A percentile compares a stretch with the other conserved stretches of the same genome.
phyloP scores from a whole-genome alignment of 2,797 vertebrate species.

The Synaphobranchus kaupii region DNA sequence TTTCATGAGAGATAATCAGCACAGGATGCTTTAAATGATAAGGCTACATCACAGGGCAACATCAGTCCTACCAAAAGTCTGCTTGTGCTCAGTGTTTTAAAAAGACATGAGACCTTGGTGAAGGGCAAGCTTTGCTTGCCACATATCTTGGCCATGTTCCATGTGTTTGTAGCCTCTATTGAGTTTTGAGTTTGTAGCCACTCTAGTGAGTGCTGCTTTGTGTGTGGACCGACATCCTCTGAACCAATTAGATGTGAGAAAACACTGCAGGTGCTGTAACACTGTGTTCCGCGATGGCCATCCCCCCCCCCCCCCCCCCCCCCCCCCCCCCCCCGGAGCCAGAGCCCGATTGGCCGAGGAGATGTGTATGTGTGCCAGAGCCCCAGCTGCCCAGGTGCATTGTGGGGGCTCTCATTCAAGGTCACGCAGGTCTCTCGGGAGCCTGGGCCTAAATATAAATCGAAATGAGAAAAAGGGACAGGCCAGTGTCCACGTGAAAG shows the following conservation, averaged over 20 bases:
- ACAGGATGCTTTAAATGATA: neutral
- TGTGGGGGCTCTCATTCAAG: conserved; percentile 28
- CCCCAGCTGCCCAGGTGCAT: neutral
- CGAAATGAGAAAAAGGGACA: conserved; percentile 27
- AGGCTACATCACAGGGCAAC: conserved; percentile 18
- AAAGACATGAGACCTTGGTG: conserved; percentile 1
- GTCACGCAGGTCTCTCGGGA: conserved; percentile 22
- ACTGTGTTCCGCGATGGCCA: neutral
- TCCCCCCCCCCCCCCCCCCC: neutral
- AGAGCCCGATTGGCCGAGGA: neutral
- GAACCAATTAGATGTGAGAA: conserved; percentile 6
- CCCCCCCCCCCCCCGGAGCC: neutral
- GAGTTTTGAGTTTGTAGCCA: no score
- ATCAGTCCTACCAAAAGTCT: conserved; percentile 6
- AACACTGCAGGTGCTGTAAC: neutral
- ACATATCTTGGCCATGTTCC: neutral
- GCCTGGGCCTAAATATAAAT: conserved; percentile 36
- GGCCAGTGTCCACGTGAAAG: neutral
- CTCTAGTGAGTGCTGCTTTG: neutral
- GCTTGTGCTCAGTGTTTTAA: neutral
- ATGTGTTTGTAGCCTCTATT: neutral
- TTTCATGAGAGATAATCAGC: neutral
- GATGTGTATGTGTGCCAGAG: neutral
- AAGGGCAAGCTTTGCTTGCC: conserved; percentile 5
- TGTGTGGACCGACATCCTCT: neutral